These are phyloP conservation scores for Grapholita molesta DNA, from an alignment of 1,140 invertebrate species.

Conservation along the genomic window DNA sequence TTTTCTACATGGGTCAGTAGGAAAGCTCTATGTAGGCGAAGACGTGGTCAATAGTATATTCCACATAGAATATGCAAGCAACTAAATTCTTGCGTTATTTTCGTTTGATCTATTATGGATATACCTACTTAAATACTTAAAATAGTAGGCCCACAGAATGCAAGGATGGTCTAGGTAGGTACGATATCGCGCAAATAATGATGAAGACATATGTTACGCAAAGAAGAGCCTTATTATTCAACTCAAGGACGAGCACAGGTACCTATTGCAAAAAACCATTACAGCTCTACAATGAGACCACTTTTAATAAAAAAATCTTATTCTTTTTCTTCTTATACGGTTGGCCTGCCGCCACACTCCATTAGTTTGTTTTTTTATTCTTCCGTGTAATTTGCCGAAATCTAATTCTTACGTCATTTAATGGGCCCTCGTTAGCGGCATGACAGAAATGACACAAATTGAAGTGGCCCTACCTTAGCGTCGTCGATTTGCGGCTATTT, in stretches of 20 bases:
- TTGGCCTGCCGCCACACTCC: constrained; percentile 39
- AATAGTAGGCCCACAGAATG: too few species aligned
- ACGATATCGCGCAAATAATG: too few species aligned
- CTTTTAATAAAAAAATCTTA: background rate
- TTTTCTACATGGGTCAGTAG: too few species aligned
- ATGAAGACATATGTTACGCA: background rate
- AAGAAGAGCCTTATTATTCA: constrained; percentile 4
- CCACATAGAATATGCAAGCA: too few species aligned
- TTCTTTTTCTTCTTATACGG: constrained; percentile 12
- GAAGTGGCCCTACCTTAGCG: constrained; percentile 21
- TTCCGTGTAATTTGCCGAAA: constrained; percentile 62
- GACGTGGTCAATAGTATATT: too few species aligned
- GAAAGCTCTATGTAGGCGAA: too few species aligned
- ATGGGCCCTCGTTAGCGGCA: constrained; percentile 52
- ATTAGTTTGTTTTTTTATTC: constrained; percentile 46
- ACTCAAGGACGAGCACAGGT: background rate
- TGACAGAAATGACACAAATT: constrained; percentile 26
- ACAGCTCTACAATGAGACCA: background rate
- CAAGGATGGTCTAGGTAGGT: too few species aligned
- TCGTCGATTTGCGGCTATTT: constrained; percentile 5
- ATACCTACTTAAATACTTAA: too few species aligned
- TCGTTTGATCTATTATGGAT: too few species aligned
- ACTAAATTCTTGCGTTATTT: too few species aligned
- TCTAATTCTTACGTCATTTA: constrained; percentile 50
- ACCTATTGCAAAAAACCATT: constrained; percentile 5